Conservation (phyloP, 2,888 invertebrate genomes). For the Cetonia aurata region DNA sequence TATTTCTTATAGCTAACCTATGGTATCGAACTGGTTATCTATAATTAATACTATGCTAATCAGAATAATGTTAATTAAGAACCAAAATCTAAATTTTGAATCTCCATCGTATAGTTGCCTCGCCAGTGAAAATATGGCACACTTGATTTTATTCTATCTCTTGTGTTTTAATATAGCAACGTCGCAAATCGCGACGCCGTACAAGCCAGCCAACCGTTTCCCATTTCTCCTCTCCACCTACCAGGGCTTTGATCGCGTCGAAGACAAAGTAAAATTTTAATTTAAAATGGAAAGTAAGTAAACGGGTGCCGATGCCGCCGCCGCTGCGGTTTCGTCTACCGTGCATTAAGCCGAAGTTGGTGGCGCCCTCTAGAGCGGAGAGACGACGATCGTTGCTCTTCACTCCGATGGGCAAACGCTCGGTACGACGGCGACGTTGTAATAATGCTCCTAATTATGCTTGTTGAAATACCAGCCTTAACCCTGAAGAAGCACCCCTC, state of each 20-base stretch:
- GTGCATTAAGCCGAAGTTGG: constrained; percentile 55
- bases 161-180: constrained; percentile 27
- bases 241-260: constrained; percentile 59
- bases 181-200: background rate
- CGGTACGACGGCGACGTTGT: constrained; percentile 13
- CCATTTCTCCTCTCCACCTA: constrained; percentile 44
- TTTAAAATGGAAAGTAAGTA: constrained; percentile 62
- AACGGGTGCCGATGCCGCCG: constrained; percentile 57
- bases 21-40: no score
- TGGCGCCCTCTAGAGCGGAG: constrained; percentile 22
- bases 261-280: constrained; percentile 64
- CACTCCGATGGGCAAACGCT: background rate
- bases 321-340: constrained; percentile 56
- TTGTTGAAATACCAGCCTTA: constrained; percentile 36
- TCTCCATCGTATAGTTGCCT: no score
- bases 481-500: constrained; percentile 30
- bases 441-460: constrained; percentile 45
- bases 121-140: constrained; percentile 6
- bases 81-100: no score
- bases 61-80: no score
- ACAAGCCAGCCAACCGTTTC: background rate
- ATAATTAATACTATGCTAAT: no score
- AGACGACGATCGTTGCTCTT: no score
- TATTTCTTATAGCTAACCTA: no score
- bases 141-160: constrained; percentile 4